A percentile compares a stretch with the other conserved stretches of the same genome.
phyloP scores from a whole-genome alignment of 2,888 invertebrate species.

The Drosophila lacicola region DNA sequence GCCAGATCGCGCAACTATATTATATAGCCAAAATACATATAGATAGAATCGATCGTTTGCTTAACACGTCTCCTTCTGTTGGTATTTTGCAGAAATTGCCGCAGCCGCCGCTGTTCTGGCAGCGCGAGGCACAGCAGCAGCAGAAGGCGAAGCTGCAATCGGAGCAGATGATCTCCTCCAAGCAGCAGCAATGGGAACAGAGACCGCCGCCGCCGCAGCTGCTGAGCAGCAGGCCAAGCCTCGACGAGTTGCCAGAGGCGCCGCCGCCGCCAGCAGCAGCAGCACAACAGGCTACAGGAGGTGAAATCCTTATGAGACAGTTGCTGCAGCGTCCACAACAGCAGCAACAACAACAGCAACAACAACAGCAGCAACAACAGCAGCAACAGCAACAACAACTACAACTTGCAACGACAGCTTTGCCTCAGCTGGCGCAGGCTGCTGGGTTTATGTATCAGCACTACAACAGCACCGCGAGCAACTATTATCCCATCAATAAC shows the following conservation, averaged over 20 bases:
- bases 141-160: constrained; percentile 25
- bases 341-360: not conserved
- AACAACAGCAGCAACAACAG: not conserved
- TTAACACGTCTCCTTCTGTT: not conserved
- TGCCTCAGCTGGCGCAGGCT: not conserved
- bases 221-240: not conserved
- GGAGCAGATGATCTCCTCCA: not conserved
- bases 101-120: constrained; percentile 75
- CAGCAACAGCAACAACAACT: not conserved
- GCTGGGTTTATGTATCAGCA: not conserved
- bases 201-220: not conserved
- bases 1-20: too few species aligned
- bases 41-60: not conserved
- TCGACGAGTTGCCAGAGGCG: not conserved
- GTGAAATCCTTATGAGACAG: not conserved
- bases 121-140: constrained; percentile 42
- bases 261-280: not conserved
- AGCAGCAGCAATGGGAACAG: constrained; percentile 36
- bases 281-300: not conserved
- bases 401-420: not conserved
- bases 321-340: not conserved
- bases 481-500: constrained; percentile 1
- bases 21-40: too few species aligned
- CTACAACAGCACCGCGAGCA: not conserved
- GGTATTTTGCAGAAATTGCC: constrained; percentile 60